Evolutionary conservation across 2,888 invertebrate species (phyloP).

Genomic region (Aleiodes testaceus): DNA sequence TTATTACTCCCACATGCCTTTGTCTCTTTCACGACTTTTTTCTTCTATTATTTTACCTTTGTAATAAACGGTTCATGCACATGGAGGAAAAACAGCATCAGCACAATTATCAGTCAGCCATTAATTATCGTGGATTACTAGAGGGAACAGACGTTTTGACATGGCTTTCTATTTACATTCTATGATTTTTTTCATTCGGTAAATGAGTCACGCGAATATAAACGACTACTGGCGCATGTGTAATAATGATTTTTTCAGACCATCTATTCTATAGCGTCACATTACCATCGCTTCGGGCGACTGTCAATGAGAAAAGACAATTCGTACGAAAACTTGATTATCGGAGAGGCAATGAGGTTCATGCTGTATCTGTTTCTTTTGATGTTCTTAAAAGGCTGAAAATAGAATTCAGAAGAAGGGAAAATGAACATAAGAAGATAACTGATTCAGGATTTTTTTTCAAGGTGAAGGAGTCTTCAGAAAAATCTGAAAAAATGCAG

Average conservation of each 20-base stretch:
- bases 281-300: constrained; percentile 36
- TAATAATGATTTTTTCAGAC: constrained; percentile 30
- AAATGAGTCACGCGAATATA: constrained; percentile 31
- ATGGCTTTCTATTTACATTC: constrained; percentile 34
- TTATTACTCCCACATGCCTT: constrained; percentile 20
- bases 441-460: too few species aligned
- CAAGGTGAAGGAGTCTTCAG: too few species aligned
- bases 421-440: too few species aligned
- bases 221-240: constrained; percentile 18
- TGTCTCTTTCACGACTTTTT: neutral
- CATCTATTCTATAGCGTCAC: constrained; percentile 13
- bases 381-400: too few species aligned
- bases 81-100: neutral
- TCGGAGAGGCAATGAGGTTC: neutral
- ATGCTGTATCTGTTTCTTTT: neutral
- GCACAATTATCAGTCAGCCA: constrained; percentile 9
- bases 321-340: constrained; percentile 13
- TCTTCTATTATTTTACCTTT: neutral
- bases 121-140: constrained; percentile 7
- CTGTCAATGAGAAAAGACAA: constrained; percentile 32
- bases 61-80: neutral
- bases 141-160: constrained; percentile 27
- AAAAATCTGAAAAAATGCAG: too few species aligned
- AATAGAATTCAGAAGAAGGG: too few species aligned
- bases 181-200: constrained; percentile 4